Conservation (phyloP, 2,113 vertebrate genomes). For the Rafetus swinhoei region DNA sequence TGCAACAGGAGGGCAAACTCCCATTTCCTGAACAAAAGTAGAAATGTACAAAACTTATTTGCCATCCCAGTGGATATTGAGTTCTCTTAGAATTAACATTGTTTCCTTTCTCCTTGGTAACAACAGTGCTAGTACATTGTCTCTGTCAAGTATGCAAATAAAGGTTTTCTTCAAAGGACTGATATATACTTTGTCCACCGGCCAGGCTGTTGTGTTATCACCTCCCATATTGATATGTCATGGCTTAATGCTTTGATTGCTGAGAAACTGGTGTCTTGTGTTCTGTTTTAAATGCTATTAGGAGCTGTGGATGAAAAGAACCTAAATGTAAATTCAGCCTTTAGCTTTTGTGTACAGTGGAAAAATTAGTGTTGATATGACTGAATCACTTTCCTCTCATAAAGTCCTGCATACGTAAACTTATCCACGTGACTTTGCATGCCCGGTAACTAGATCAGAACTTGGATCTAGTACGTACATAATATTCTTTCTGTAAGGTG, state of each 20-base stretch:
- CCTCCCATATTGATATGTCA: background rate
- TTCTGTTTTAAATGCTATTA: too few relatives aligned
- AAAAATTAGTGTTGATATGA: too few relatives aligned
- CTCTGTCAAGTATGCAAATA: too few relatives aligned
- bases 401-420: background rate
- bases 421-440: background rate
- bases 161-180: background rate
- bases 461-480: background rate
- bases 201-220: background rate
- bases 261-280: too few relatives aligned
- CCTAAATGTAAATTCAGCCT: too few relatives aligned
- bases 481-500: background rate
- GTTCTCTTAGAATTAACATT: background rate
- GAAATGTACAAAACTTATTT: background rate
- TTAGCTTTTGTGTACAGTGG: too few relatives aligned
- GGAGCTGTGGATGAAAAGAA: background rate
- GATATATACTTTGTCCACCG: background rate
- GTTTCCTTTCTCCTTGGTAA: background rate
- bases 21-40: background rate
- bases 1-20: too few relatives aligned
- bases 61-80: background rate
- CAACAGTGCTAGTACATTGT: too few relatives aligned
- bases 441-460: background rate
- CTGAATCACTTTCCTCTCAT: too few relatives aligned
- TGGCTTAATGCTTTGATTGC: too few relatives aligned